Percentiles rank a stretch among this genome's conserved stretches.
phyloP scores from a whole-genome alignment of 1,140 invertebrate genomes.

The Drosophila carrolli region DNA sequence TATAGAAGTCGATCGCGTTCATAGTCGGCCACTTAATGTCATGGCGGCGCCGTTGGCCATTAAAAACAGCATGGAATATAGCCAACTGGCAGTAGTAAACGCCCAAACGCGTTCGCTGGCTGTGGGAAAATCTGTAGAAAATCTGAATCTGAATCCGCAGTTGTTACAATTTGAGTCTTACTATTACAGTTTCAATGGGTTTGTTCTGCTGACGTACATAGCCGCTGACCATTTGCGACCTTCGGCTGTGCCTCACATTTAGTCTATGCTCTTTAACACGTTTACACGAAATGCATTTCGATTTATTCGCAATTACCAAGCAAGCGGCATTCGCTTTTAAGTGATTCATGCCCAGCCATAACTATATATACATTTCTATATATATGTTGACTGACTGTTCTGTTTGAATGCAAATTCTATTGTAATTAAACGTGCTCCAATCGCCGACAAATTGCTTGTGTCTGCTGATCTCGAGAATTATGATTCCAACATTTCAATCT shows the following conservation, averaged over 20 bases:
- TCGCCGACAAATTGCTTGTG: slow-evolving; percentile 63
- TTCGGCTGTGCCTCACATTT: slow-evolving; percentile 59
- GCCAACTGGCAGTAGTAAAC: slow-evolving; percentile 35
- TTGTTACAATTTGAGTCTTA: slow-evolving; percentile 12
- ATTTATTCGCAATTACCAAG: slow-evolving; percentile 55
- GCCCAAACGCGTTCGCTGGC: slow-evolving; percentile 39
- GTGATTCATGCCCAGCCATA: slow-evolving; percentile 57
- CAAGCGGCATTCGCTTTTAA: slow-evolving; percentile 23
- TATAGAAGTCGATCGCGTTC: slow-evolving; percentile 50
- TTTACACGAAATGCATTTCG: slow-evolving; percentile 62
- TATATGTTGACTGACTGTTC: not conserved
- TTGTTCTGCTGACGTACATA: slow-evolving; percentile 20
- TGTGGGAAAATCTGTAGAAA: slow-evolving; percentile 47
- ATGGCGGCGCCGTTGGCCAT: slow-evolving; percentile 64
- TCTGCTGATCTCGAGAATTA: slow-evolving; percentile 53
- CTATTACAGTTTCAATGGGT: slow-evolving; percentile 47
- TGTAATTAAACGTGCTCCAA: slow-evolving; percentile 59
- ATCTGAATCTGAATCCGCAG: slow-evolving; percentile 19
- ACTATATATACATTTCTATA: slow-evolving; percentile 2
- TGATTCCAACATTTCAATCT: slow-evolving; percentile 63
- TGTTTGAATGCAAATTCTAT: slow-evolving; percentile 60
- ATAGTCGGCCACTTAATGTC: slow-evolving; percentile 50
- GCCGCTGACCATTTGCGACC: slow-evolving; percentile 34
- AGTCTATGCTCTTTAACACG: slow-evolving; percentile 60
- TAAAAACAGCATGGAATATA: slow-evolving; percentile 40